Percentiles rank a stretch among this genome's conserved stretches.
These are phyloP conservation scores for Schizotus pectinicornis DNA, from an alignment of 2,888 invertebrate genomes.

Conservation along the genomic window DNA sequence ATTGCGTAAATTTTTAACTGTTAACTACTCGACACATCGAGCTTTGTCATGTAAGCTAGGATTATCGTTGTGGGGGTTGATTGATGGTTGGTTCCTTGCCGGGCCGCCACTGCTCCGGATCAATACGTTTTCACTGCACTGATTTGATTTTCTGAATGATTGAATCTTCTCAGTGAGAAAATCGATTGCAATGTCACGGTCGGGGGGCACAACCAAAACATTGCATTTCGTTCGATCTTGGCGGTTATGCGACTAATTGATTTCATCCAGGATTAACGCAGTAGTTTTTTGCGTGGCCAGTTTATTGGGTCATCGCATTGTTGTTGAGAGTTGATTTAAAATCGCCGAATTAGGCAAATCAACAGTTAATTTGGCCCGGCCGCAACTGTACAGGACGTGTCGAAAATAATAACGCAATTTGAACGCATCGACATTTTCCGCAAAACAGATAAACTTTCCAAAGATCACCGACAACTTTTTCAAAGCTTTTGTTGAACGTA, in stretches of 20 bases:
- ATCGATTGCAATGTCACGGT: conserved; percentile 36
- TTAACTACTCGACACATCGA: too few species aligned
- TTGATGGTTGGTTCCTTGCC: too few species aligned
- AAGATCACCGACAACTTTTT: too few species aligned
- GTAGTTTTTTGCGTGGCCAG: background rate
- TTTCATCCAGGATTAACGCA: background rate
- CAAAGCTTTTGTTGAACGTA: too few species aligned
- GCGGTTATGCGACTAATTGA: too few species aligned
- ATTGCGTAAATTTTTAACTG: too few species aligned
- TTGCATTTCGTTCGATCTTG: background rate
- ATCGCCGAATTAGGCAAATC: conserved; percentile 10
- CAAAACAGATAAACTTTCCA: too few species aligned
- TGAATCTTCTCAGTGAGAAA: conserved; percentile 35
- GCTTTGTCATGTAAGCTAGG: too few species aligned
- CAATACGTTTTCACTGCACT: conserved; percentile 29
- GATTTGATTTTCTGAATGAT: conserved; percentile 43
- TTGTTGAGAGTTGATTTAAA: background rate
- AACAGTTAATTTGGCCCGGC: conserved; percentile 3
- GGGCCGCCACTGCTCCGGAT: background rate
- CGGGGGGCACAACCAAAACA: conserved; percentile 23
- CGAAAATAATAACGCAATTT: too few species aligned
- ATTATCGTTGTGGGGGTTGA: too few species aligned
- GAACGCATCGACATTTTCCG: too few species aligned
- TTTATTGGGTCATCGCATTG: conserved; percentile 23
- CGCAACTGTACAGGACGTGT: too few species aligned